These are phyloP conservation scores for Ctenopoma multispine DNA, from an alignment of 2,797 vertebrate species.

Conservation along the genomic window DNA sequence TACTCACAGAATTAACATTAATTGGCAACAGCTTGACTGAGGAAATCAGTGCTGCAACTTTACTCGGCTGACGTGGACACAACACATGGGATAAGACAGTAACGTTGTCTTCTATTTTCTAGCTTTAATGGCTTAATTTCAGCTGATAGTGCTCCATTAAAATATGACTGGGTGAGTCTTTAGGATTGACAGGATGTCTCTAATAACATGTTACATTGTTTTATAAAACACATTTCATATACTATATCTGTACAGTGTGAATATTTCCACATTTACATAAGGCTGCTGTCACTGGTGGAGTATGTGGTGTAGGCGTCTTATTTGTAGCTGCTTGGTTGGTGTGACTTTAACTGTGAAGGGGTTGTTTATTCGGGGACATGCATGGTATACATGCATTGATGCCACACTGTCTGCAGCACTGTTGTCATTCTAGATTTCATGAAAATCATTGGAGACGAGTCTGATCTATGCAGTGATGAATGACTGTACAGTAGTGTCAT, in stretches of 20 bases:
- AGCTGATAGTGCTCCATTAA: too few species aligned
- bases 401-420: slow-evolving; percentile 7
- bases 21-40: neutral
- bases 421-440: slow-evolving; percentile 18
- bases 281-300: neutral
- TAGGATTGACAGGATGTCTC: too few species aligned
- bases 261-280: too few species aligned
- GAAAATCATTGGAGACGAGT: neutral
- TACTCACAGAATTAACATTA: too few species aligned
- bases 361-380: slow-evolving; percentile 13
- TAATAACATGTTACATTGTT: too few species aligned
- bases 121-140: too few species aligned
- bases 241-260: too few species aligned
- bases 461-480: slow-evolving; percentile 10
- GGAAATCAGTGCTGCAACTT: neutral
- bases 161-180: too few species aligned
- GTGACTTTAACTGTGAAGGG: neutral
- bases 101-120: too few species aligned
- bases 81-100: too few species aligned
- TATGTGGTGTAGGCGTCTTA: neutral
- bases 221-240: too few species aligned
- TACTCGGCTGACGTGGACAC: neutral
- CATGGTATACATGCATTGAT: slow-evolving; percentile 2
- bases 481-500: slow-evolving; percentile 14
- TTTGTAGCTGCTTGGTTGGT: slow-evolving; percentile 6